Conservation (phyloP, 2,113 vertebrate genomes). For the Arizona elegans region DNA sequence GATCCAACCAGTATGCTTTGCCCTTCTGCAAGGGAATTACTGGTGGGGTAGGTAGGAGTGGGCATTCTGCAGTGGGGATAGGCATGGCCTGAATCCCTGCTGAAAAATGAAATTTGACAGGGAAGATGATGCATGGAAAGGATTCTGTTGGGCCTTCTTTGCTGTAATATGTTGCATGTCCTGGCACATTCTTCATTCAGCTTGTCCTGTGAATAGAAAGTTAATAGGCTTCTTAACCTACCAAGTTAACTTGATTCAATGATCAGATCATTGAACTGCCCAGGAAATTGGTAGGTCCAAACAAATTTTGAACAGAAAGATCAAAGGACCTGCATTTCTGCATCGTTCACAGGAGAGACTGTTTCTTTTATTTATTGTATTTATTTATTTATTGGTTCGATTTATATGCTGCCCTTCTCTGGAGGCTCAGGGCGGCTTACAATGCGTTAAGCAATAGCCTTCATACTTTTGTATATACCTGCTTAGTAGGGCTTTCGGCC, state of each 20-base stretch:
- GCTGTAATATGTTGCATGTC: too few relatives aligned
- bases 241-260: neutral
- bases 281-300: neutral
- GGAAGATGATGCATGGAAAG: conserved; percentile 16
- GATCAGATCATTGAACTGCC: too few relatives aligned
- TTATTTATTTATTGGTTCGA: too few relatives aligned
- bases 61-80: neutral
- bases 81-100: neutral
- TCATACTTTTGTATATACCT: too few relatives aligned
- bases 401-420: too few relatives aligned
- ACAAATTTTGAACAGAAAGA: neutral
- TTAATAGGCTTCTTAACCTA: neutral
- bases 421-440: too few relatives aligned
- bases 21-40: neutral
- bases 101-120: neutral
- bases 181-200: neutral
- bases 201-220: neutral
- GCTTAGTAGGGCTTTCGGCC: too few relatives aligned
- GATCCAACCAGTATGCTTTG: too few relatives aligned
- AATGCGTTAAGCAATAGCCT: too few relatives aligned
- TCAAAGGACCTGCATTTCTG: too few relatives aligned
- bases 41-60: too few relatives aligned
- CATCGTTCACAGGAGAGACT: neutral
- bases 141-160: neutral
- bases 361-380: too few relatives aligned